Evolutionary conservation across 2,113 vertebrate genomes (phyloP).

Genomic region (Gallinago undulata): DNA sequence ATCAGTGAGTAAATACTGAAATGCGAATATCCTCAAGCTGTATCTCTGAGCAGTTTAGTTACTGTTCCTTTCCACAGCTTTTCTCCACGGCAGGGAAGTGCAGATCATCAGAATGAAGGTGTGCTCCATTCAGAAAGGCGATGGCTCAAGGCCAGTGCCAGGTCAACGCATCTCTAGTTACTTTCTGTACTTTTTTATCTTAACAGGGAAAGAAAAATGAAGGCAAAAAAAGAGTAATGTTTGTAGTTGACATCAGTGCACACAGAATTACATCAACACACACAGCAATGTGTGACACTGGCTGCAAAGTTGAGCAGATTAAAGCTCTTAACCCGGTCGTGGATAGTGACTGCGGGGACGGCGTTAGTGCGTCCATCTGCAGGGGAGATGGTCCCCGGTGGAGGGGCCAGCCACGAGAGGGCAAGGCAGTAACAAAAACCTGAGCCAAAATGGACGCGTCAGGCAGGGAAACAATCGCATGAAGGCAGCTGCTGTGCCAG

Average conservation of each 20-base stretch:
- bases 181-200: neutral
- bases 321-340: neutral
- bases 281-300: neutral
- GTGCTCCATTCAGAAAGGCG: accelerated
- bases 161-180: neutral
- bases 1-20: neutral
- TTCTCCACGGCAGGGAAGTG: neutral
- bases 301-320: neutral
- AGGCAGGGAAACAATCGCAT: neutral
- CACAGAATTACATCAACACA: accelerated
- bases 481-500: neutral
- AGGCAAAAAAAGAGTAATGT: neutral
- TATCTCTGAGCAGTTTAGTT: neutral
- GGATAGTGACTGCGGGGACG: neutral
- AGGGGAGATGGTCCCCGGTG: neutral
- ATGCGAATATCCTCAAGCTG: neutral
- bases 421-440: neutral
- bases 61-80: neutral
- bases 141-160: neutral
- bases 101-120: neutral
- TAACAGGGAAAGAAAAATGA: neutral
- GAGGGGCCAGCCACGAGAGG: neutral
- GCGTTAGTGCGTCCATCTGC: accelerated
- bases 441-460: neutral
- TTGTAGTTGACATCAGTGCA: neutral